phyloP scores from a whole-genome alignment of 64 coral and sea anemone species.

The Dendrophyllia cribrosa region DNA sequence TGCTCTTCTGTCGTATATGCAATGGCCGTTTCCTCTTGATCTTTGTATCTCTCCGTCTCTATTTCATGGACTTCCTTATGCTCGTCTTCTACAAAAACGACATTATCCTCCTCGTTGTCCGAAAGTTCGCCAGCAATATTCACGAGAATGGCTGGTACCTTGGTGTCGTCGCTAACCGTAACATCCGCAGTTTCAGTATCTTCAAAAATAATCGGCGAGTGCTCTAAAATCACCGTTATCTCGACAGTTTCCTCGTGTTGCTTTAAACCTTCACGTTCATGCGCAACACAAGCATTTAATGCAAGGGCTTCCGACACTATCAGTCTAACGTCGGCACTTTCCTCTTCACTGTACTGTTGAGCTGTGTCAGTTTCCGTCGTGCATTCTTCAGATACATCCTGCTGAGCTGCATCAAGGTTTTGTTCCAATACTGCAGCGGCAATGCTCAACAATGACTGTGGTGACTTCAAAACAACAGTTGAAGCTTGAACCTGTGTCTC shows the following conservation, averaged over 20 bases:
- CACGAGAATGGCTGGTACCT: conserved; percentile 16
- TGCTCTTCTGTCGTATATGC: neutral
- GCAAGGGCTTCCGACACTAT: neutral
- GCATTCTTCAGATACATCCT: neutral
- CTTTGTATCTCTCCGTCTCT: neutral
- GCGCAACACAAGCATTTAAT: neutral
- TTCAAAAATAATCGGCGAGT: neutral
- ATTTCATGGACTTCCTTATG: neutral
- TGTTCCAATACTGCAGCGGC: conserved; percentile 20
- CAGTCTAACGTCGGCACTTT: neutral
- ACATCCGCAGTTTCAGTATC: neutral
- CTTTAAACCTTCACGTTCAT: neutral
- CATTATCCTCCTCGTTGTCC: neutral
- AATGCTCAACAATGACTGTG: conserved; percentile 37
- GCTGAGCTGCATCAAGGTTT: conserved; percentile 23
- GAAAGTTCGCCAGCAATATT: conserved; percentile 15
- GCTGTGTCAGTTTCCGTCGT: neutral
- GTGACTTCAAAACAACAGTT: conserved; percentile 8
- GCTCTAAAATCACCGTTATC: neutral
- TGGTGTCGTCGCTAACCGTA: neutral
- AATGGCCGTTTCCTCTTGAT: neutral
- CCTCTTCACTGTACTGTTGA: neutral
- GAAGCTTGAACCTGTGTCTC: conserved; percentile 2
- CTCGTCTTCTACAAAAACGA: neutral
- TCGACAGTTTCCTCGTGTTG: neutral